phyloP scores from a whole-genome alignment of 2,797 vertebrate genomes.

The Sebastes nivosus region DNA sequence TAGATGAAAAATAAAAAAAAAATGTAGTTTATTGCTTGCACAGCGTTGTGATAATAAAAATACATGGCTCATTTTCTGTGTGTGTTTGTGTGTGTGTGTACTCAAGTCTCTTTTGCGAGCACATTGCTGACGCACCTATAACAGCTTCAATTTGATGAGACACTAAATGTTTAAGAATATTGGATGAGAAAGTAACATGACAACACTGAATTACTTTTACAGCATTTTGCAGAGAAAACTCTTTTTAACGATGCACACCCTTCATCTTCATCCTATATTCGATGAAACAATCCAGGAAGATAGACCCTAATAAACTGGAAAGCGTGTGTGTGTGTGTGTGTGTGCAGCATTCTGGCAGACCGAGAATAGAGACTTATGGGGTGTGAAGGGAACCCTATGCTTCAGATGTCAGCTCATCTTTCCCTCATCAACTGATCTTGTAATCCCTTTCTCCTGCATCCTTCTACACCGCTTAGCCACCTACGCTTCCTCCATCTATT shows the following conservation, averaged over 20 bases:
- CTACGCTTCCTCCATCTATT: slow-evolving; percentile 22
- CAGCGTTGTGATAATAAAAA: not conserved
- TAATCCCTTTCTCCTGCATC: slow-evolving; percentile 19
- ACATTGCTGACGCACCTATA: not conserved
- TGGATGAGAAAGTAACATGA: not conserved
- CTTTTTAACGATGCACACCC: not conserved
- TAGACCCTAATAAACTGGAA: not conserved
- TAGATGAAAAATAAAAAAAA: not conserved
- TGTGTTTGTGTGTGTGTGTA: not conserved
- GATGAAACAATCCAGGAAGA: not conserved
- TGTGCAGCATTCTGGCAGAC: not conserved
- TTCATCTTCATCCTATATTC: not conserved
- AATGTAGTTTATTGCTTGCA: not conserved
- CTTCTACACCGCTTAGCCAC: not conserved
- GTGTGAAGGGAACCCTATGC: slow-evolving; percentile 28
- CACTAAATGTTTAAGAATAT: not conserved
- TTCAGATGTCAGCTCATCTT: slow-evolving; percentile 50
- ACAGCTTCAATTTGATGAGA: not conserved
- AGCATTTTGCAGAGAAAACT: not conserved
- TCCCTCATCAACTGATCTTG: slow-evolving; percentile 35
- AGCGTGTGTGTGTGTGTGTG: not conserved
- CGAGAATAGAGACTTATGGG: slow-evolving; percentile 42
- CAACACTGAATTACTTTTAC: not conserved
- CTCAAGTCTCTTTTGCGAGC: not conserved
- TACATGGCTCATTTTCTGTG: not conserved